Evolutionary conservation across 2,113 vertebrate genomes (phyloP), one percentile per base, ranked within the genome.

Genomic region (Ceyx margarethae): DNA sequence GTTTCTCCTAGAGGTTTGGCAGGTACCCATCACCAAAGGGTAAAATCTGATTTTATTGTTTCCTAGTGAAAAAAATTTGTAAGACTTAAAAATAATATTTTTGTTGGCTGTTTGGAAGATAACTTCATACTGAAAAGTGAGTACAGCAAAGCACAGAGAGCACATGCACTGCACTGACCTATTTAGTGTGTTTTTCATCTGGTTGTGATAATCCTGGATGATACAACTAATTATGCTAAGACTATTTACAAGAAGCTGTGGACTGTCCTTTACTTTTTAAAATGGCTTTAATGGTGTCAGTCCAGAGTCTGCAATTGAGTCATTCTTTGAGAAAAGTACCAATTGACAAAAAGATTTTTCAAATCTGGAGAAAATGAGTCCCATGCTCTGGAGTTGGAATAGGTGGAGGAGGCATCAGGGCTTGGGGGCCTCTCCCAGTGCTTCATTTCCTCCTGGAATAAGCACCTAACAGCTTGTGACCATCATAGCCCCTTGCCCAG

Each of bases 1-100:
- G 5, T 87, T 96, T 95, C 88, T 84, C 42, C 65, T 91, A 66
- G 76, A 72, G 53, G 7, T 37, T 92, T 95, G 85, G 50, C 83
- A 94, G 61, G 26, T 83, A 65, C 19, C 37, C 78, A 71, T 10
- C 61, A 76, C 6, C 25, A 31, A 69, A 57, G 51, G 77, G 35
- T 54, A 72, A 91, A 93, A 56, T 57, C 28, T 13, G 2, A 20
- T 75, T 73, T 60, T 77, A n/a, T n/a, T 66, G 2, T 75, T 77
- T 89, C 33, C 6, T 35, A 16, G 46, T 61, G 22, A 48, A 79
- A 78, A 92, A 54, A 66, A 88, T 73, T 20, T 9, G 13, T 14
- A 40, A 71, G 42, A 60, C 10, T 72, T 73, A 11, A 21, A 50
- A 64, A 57, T 35, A 69, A 6, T 54, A 21, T 60, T 75, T 76